Percentiles rank a stretch among this genome's conserved stretches.
phyloP scores from a whole-genome alignment of 1,140 invertebrate genomes.

The Drosophila orena region DNA sequence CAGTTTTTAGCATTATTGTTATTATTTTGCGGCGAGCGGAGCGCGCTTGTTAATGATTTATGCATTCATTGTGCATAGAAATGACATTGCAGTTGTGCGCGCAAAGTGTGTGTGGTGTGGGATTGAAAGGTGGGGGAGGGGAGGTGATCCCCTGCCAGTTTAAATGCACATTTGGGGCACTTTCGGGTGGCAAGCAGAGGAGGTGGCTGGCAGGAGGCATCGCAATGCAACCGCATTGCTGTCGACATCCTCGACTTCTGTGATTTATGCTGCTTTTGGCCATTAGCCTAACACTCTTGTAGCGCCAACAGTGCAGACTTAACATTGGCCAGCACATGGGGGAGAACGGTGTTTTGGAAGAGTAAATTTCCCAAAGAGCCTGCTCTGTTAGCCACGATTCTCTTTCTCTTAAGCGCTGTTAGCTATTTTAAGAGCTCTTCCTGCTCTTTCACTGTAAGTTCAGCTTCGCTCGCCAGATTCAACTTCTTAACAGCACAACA shows the following conservation, averaged over 20 bases:
- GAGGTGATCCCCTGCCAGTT: conserved; percentile 68
- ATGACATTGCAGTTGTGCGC: conserved; percentile 58
- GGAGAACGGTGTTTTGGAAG: conserved; percentile 5
- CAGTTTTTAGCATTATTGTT: conserved; percentile 82
- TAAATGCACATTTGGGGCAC: conserved; percentile 81
- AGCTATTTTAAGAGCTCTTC: conserved; percentile 20
- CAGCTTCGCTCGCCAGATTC: neutral
- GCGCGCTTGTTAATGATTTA: conserved; percentile 77
- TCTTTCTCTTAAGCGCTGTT: conserved; percentile 18
- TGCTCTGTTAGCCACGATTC: conserved; percentile 17
- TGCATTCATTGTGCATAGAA: conserved; percentile 80
- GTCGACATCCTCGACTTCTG: conserved; percentile 39
- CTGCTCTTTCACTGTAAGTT: neutral
- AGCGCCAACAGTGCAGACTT: neutral
- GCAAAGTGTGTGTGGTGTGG: conserved; percentile 7
- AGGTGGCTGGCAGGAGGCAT: conserved; percentile 29
- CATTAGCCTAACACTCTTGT: conserved; percentile 28
- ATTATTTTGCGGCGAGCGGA: conserved; percentile 65
- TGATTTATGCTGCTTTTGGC: conserved; percentile 49
- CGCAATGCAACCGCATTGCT: conserved; percentile 32
- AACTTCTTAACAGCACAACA: conserved; percentile 11
- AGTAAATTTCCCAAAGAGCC: conserved; percentile 60
- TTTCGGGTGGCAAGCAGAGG: neutral
- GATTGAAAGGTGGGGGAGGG: neutral
- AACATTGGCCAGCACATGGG: conserved; percentile 14